Evolutionary conservation across 2,113 vertebrate genomes (phyloP).

Genomic region (Micromys minutus): DNA sequence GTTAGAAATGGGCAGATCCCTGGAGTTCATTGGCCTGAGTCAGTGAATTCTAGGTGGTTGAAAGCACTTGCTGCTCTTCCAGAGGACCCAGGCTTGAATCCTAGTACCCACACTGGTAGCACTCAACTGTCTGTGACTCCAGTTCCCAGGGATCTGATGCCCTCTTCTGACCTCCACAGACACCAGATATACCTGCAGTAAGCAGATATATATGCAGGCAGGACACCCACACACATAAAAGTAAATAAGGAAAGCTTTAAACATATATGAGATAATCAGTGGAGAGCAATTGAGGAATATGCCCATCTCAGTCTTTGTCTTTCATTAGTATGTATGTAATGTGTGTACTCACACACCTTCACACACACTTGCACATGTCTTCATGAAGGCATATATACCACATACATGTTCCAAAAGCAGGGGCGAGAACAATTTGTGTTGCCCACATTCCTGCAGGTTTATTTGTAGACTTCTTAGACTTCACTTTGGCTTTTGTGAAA

Average conservation of each 20-base stretch:
- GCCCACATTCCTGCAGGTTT: background rate
- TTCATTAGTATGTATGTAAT: too few species aligned
- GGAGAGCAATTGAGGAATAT: background rate
- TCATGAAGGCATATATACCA: background rate
- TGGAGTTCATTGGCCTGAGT: background rate
- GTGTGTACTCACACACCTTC: too few species aligned
- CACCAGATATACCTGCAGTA: background rate
- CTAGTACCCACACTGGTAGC: background rate
- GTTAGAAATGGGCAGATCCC: background rate
- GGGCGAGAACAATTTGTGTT: background rate
- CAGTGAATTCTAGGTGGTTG: background rate
- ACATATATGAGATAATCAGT: background rate
- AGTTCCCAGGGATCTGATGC: background rate
- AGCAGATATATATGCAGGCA: background rate
- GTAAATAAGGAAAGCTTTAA: background rate
- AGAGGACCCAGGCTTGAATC: background rate
- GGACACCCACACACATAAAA: background rate
- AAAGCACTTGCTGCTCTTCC: background rate
- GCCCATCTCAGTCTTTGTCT: background rate
- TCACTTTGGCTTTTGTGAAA: background rate
- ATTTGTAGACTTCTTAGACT: slow-evolving; percentile 7
- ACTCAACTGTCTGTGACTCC: background rate
- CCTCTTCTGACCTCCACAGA: background rate
- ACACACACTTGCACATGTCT: background rate
- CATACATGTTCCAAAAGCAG: background rate